Base-by-base conservation (phyloP, 1,140 invertebrate species). In the Colletes gigas region DNA sequence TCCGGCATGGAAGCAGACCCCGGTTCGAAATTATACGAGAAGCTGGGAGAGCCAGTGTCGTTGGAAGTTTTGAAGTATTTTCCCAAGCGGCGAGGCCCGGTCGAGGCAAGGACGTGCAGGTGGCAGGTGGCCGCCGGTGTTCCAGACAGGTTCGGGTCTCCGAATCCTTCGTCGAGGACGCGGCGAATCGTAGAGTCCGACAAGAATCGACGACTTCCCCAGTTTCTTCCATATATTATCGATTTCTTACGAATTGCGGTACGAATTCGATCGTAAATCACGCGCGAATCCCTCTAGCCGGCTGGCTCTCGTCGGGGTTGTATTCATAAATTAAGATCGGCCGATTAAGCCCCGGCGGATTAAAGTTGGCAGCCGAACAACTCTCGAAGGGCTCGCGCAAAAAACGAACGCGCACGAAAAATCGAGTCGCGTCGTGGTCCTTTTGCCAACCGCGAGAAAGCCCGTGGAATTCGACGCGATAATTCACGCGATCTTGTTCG, bases 61-160 rank as follows among this genome's bases (percentile, higher is more conserved):
- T 50, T 50, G 68, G 67, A 85, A 82, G 79, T 85, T 85, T 67
- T 59, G 59, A 85, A 85, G 84, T 85, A 85, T 85, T 85, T 85
- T 85, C 59, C 70, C 79, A 57, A 78, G 83, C 83, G 69, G 39
- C 65, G 59, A 65, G 69, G 19, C 63, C 70, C 59, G 63, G 74
- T 52, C 79, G 47, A 15, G 30, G 85, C 72, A 86, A 86, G 85
- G 85, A 86, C 77, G 77, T 70, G 84, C 85, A 86, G 84, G 81
- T 83, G 85, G 85, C 85, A 87, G 84, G 85, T 87, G 85, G 83
- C 73, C 85, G 73, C 77, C 73, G 84, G 57, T 86, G 81, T 87
- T 86, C 71, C 72, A 81, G 84, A 87, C 84, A 87, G 85, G 81
- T 87, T 87, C 84, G 69, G 73, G 76, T 83, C 85, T 81, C 85